Percentiles rank a stretch among this genome's conserved stretches.
phyloP scores from a whole-genome alignment of 2,113 vertebrate genomes.

The Phaetusa simplex region DNA sequence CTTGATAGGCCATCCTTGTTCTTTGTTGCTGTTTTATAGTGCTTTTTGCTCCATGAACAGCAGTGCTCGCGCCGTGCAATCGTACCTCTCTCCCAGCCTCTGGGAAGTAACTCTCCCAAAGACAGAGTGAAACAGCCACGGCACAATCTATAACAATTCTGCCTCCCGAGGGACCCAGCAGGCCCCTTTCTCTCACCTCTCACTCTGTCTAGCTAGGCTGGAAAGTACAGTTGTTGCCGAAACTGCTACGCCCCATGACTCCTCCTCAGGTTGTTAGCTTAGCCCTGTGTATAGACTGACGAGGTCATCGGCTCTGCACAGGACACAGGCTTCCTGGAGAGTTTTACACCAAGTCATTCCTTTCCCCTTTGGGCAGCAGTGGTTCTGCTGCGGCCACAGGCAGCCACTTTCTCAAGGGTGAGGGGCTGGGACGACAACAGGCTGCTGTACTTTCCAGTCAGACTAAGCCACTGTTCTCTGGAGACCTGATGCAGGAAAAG shows the following conservation, averaged over 20 bases:
- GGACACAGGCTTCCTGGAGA: not conserved
- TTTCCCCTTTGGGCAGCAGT: not conserved
- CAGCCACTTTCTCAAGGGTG: not conserved
- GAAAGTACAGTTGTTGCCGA: not conserved
- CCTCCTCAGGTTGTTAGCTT: not conserved
- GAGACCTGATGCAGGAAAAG: not conserved
- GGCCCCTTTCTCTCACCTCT: not conserved
- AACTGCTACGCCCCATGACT: no score
- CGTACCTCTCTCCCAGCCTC: not conserved
- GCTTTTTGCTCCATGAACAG: not conserved
- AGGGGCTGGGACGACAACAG: not conserved
- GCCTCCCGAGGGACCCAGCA: not conserved
- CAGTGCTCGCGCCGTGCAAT: no score
- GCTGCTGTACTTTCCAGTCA: not conserved
- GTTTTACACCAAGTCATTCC: not conserved
- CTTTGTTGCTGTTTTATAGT: not conserved
- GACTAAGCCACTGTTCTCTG: not conserved
- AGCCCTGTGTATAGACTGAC: not conserved
- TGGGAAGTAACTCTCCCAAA: not conserved
- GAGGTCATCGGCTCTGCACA: not conserved
- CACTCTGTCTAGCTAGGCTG: not conserved
- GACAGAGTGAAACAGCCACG: not conserved
- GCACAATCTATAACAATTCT: not conserved
- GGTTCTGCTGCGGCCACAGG: no score
- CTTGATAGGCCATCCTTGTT: not conserved